phyloP scores from a whole-genome alignment of 2,888 invertebrate species.

The Malachius bipustulatus region DNA sequence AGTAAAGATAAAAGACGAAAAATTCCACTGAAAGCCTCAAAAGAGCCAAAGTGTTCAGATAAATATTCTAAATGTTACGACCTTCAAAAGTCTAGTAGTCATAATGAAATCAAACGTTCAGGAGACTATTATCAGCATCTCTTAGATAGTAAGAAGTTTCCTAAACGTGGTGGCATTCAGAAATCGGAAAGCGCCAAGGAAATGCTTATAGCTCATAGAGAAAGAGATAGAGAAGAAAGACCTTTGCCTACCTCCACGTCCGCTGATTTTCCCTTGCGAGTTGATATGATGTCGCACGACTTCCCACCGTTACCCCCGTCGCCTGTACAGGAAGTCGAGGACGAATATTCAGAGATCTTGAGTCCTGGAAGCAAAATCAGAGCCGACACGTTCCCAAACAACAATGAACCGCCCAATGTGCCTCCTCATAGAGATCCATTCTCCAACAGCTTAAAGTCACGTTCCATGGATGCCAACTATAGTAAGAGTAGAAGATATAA shows the following conservation, averaged over 20 bases:
- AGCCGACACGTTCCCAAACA: constrained; percentile 45
- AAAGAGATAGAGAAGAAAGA: constrained; percentile 20
- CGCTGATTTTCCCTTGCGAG: constrained; percentile 49
- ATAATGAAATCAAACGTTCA: constrained; percentile 45
- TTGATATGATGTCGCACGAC: constrained; percentile 51
- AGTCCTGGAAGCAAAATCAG: constrained; percentile 40
- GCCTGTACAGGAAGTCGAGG: constrained; percentile 67
- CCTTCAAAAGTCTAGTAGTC: constrained; percentile 50
- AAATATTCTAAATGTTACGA: constrained; percentile 40
- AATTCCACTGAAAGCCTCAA: constrained; percentile 26
- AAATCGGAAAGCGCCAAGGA: constrained; percentile 66
- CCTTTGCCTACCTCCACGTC: constrained; percentile 33
- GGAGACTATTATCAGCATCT: constrained; percentile 35
- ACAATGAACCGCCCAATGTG: constrained; percentile 51
- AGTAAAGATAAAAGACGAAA: constrained; percentile 37
- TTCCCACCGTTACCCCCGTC: constrained; percentile 75
- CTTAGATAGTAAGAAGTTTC: constrained; percentile 33
- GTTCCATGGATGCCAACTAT: constrained; percentile 76
- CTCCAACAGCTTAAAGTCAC: constrained; percentile 61
- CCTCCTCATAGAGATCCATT: constrained; percentile 54
- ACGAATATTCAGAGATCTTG: constrained; percentile 60
- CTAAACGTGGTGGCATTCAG: constrained; percentile 53
- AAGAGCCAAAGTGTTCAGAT: constrained; percentile 31
- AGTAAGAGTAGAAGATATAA: constrained; percentile 35
- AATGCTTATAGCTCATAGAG: constrained; percentile 47